These are phyloP conservation scores for Aquatica leii DNA, from an alignment of 2,888 invertebrate species.

Conservation along the genomic window DNA sequence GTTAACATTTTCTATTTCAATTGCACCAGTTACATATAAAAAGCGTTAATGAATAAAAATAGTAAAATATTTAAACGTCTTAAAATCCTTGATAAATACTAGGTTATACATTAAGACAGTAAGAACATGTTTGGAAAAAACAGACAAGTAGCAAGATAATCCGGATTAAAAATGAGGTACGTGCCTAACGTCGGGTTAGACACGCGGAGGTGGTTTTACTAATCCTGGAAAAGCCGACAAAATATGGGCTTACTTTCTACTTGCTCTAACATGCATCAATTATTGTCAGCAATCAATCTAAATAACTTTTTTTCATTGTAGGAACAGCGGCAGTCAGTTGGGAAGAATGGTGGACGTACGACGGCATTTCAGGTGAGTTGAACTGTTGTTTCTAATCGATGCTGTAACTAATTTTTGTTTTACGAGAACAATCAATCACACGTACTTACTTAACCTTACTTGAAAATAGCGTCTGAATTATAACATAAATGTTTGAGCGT, in stretches of 20 bases:
- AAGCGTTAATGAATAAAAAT: background rate
- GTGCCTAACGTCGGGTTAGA: constrained; percentile 52
- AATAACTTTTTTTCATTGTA: constrained; percentile 65
- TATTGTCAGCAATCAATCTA: constrained; percentile 54
- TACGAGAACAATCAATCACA: constrained; percentile 4
- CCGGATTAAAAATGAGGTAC: constrained; percentile 62
- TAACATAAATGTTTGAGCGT: too few species aligned
- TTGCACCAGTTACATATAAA: too few species aligned
- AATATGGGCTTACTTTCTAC: constrained; percentile 54
- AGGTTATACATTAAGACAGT: constrained; percentile 24
- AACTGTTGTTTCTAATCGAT: constrained; percentile 11
- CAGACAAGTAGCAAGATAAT: constrained; percentile 56
- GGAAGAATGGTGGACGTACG: constrained; percentile 98
- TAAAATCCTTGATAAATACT: constrained; percentile 39
- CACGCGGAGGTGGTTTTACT: constrained; percentile 50
- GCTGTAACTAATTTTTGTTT: constrained; percentile 1
- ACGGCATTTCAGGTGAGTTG: constrained; percentile 89
- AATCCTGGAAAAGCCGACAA: constrained; percentile 56
- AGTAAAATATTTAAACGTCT: background rate
- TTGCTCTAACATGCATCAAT: constrained; percentile 54
- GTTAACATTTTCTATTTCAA: background rate
- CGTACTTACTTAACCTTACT: background rate
- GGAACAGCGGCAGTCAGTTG: constrained; percentile 82
- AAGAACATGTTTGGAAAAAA: constrained; percentile 45
- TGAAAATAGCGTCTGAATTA: too few species aligned